These are phyloP conservation scores for Pseudopleuronectes americanus DNA, from an alignment of 2,797 vertebrate species.

Conservation along the genomic window DNA sequence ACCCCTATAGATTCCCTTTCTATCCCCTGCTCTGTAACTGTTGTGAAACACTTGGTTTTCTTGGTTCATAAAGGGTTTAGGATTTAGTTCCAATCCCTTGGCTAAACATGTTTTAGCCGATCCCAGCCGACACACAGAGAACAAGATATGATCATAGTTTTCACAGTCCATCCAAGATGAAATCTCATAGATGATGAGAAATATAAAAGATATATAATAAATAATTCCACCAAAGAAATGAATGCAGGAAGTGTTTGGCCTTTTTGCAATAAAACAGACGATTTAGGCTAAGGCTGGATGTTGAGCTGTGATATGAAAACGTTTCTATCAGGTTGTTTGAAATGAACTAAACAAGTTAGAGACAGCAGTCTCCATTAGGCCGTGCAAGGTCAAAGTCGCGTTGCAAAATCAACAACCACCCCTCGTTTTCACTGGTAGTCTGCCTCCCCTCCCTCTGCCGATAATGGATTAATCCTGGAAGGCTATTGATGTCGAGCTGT, in stretches of 20 bases:
- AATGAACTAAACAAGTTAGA: no score
- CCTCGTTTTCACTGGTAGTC: no score
- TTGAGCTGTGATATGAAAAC: no score
- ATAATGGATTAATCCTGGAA: slow-evolving; percentile 1
- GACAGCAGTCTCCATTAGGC: no score
- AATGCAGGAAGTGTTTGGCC: neutral
- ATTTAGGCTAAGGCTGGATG: no score
- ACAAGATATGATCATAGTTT: neutral
- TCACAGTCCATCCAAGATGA: neutral
- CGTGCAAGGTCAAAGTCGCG: no score
- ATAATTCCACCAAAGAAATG: neutral
- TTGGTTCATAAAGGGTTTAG: slow-evolving; percentile 17
- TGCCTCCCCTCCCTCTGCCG: neutral
- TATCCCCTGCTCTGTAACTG: slow-evolving; percentile 1
- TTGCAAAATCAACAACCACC: no score
- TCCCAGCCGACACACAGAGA: neutral
- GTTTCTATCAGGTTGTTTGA: no score
- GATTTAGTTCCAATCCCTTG: slow-evolving; percentile 3
- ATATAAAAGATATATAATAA: neutral
- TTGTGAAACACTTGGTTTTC: slow-evolving; percentile 8
- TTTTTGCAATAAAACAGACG: no score
- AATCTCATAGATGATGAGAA: no score
- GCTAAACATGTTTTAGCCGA: neutral
- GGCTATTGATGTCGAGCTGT: neutral
- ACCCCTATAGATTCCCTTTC: slow-evolving; percentile 35